Evolutionary conservation across 1,140 invertebrate genomes (phyloP), one percentile per base, ranked within the genome.

Genomic region (Arion vulgaris): DNA sequence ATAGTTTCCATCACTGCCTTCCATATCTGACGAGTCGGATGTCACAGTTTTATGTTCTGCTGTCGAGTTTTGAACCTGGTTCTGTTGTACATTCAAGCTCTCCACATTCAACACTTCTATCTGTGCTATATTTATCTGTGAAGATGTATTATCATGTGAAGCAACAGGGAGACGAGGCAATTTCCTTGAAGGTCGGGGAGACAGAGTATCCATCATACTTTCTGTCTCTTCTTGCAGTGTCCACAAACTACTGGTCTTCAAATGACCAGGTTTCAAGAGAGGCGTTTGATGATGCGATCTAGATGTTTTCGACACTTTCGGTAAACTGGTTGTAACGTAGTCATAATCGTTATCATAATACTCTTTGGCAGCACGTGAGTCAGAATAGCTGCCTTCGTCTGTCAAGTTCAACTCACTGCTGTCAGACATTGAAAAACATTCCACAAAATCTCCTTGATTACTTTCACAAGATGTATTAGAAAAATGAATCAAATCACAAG

Each of bases 1-100:
- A 51, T 83, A 78, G 45, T 83, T 83, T 51, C 75, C 81, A 32
- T 83, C 75, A 26, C 81, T 83, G 11, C 78, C 75, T 0, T 78
- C 81, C 32, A 78, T 45, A 62, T 78, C 75, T 2, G 81, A 83
- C 11, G 81, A 83, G 26, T 72, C 71, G 1, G 74, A 83, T 1
- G 32, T 23, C 19, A 39, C n/a, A 66, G n/a, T 66, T 11, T 7
- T 66, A 9, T 66, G 34, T 39, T 41, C 23, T 9, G 11, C 0
- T 28, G 1, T 0, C 26, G 38, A 39, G 36, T 73, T 45, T 38
- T 26, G 17, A 15, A 45, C 23, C 71, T 39, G 71, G 41, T 73
- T 26, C 39, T 38, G 0, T 4, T 13, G 19, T 41, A 5, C 71
- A 28, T 73, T 73, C 38, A 28, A 4, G 38, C 4, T 71, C 15